Base-by-base conservation (phyloP, 1,140 invertebrate genomes). In the Sarcophaga peregrina region DNA sequence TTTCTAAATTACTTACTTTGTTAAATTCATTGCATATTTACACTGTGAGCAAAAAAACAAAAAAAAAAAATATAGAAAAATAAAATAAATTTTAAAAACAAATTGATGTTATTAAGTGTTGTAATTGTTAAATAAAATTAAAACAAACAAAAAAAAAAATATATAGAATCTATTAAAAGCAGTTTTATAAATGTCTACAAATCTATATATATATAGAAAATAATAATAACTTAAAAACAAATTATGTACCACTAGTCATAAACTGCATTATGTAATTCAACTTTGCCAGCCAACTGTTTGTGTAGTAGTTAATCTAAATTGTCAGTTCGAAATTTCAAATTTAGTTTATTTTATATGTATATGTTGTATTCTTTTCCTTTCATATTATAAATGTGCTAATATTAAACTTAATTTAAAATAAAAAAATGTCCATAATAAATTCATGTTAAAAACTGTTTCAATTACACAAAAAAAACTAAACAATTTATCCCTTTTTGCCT, bases 61-160 rank as follows among this genome's bases (percentile, higher is more conserved):
- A 48, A 52, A 52, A 52, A n/a, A 78, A 3, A 25, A 50, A 89
- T 87, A 87, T 85, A 86, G 86, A 85, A 87, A 87, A 73, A 86
- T 87, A 87, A 87, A 87, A 87, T 87, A 85, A 83, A 88, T 85
- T 85, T 85, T 85, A 88, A 82, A 5, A 20, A 47, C 11, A 80
- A 7, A 45, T 78, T 80, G 54, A 73, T 83, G 76, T 83, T 80
- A 58, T 80, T 80, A 83, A 68, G 46, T 82, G 73, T 83, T 82
- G 46, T 74, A 52, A 78, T 48, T 78, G 75, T 78, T 78, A 78
- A 50, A 78, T 4, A 25, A 48, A n/a, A 48, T 17, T 72, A 11
- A 72, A 72, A 25, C 8, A 17, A 25, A 17, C n/a, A 20, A 11
- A 72, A 25, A 72, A 9, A 6, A 72, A 72, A 17, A 20, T 20